These are phyloP conservation scores for Desoria tigrina DNA, from an alignment of 2,888 invertebrate genomes.

Conservation along the genomic window DNA sequence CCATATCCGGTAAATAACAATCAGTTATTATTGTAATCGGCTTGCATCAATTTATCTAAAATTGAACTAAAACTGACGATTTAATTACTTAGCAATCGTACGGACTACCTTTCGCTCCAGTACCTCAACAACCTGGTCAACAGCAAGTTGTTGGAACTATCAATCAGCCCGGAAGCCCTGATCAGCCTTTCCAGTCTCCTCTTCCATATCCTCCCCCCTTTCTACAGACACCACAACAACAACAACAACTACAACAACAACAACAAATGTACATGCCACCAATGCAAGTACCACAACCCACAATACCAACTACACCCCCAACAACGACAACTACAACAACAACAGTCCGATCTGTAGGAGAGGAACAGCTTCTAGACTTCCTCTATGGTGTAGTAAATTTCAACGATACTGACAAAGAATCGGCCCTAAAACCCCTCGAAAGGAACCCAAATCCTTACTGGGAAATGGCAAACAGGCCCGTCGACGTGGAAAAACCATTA, in stretches of 20 bases:
- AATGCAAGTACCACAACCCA: background rate
- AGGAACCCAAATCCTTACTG: background rate
- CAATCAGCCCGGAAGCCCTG: background rate
- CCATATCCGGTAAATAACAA: slow-evolving; percentile 18
- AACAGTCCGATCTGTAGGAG: slow-evolving; percentile 14
- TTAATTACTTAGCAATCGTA: too few species aligned
- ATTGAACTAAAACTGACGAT: too few species aligned
- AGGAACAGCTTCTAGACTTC: slow-evolving; percentile 31
- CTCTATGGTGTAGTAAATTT: slow-evolving; percentile 31
- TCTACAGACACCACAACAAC: background rate
- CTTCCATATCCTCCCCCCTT: background rate
- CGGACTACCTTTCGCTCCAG: too few species aligned
- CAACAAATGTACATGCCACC: background rate
- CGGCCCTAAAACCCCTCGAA: background rate
- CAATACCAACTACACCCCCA: slow-evolving; percentile 10
- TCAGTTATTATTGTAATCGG: background rate
- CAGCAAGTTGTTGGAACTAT: too few species aligned
- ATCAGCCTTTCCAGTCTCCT: too few species aligned
- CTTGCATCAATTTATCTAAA: too few species aligned
- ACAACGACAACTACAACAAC: slow-evolving; percentile 17
- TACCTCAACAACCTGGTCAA: too few species aligned
- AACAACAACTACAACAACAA: background rate
- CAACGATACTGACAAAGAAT: slow-evolving; percentile 13
- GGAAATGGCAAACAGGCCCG: background rate
- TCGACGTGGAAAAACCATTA: background rate